A percentile compares a stretch with the other conserved stretches of the same genome.
These are phyloP conservation scores for Eucidaris tribuloides DNA, from an alignment of 35 echinoderm and acorn worm species.

Conservation along the genomic window DNA sequence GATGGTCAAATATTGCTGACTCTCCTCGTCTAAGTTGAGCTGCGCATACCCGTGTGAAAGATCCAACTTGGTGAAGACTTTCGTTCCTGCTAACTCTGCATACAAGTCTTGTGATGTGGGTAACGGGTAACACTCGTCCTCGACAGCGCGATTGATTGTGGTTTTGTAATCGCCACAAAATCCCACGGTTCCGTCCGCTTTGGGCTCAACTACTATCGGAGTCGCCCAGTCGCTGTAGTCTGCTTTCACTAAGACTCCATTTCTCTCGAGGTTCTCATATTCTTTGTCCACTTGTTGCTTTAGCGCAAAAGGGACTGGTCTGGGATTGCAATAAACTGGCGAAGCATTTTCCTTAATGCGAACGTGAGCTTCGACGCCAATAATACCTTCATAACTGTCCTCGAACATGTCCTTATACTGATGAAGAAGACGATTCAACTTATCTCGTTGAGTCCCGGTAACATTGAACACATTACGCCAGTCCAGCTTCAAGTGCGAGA, in stretches of 20 bases:
- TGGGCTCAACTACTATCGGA: constrained; percentile 70
- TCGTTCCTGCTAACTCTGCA: constrained; percentile 48
- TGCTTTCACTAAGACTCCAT: constrained; percentile 5
- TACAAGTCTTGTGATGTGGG: constrained; percentile 67
- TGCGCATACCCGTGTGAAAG: constrained; percentile 69
- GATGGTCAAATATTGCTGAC: constrained; percentile 37
- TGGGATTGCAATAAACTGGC: constrained; percentile 38
- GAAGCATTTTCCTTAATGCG: no score
- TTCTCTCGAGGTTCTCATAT: constrained; percentile 23
- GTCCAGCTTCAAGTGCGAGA: constrained; percentile 4
- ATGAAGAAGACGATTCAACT: constrained; percentile 5
- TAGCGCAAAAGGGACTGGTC: constrained; percentile 62
- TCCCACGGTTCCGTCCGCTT: constrained; percentile 53
- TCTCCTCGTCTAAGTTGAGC: constrained; percentile 48
- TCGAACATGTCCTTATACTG: constrained; percentile 32
- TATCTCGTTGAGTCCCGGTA: not conserved
- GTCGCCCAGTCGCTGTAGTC: constrained; percentile 76
- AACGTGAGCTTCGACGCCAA: no score
- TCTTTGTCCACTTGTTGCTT: constrained; percentile 25
- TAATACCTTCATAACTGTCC: constrained; percentile 37
- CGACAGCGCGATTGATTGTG: constrained; percentile 48
- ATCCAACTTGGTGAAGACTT: constrained; percentile 50
- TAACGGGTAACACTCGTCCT: constrained; percentile 43
- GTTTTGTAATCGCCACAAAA: constrained; percentile 72
- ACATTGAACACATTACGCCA: constrained; percentile 18